Conservation (phyloP, 2,888 invertebrate species). For the Slavum lentiscoides region DNA sequence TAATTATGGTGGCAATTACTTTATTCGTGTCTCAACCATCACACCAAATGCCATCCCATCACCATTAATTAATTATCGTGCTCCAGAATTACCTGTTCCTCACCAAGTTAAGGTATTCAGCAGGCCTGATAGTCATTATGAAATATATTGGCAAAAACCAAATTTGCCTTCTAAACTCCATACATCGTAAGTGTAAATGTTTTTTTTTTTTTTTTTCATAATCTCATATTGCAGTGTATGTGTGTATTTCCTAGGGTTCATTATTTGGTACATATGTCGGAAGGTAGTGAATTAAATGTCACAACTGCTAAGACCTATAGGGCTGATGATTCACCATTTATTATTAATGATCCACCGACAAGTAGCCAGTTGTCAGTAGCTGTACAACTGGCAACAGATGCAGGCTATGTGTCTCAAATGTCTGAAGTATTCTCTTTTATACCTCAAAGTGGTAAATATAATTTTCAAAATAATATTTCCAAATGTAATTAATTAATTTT, state of each 20-base stretch:
- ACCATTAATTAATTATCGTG: conserved; percentile 63
- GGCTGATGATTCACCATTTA: conserved; percentile 65
- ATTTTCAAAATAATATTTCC: neutral
- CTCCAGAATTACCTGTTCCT: conserved; percentile 68
- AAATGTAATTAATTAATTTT: neutral
- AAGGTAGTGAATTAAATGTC: conserved; percentile 63
- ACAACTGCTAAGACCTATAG: conserved; percentile 61
- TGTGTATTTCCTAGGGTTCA: conserved; percentile 60
- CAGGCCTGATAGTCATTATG: conserved; percentile 67
- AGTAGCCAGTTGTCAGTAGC: conserved; percentile 67
- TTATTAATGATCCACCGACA: conserved; percentile 63
- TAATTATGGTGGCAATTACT: conserved; percentile 64
- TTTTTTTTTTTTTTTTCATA: neutral
- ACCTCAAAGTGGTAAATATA: conserved; percentile 59
- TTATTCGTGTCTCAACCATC: conserved; percentile 63
- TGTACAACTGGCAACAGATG: conserved; percentile 66
- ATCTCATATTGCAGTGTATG: neutral
- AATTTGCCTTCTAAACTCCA: conserved; percentile 59
- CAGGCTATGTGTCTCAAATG: conserved; percentile 67
- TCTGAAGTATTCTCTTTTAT: conserved; percentile 65
- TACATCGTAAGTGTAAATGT: conserved; percentile 56
- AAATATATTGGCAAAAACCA: conserved; percentile 70
- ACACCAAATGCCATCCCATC: conserved; percentile 62
- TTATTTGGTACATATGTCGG: conserved; percentile 71
- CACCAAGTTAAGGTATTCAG: conserved; percentile 67